Evolutionary conservation across 2,888 invertebrate species (phyloP).

Genomic region (Neocrepidodera transversa): DNA sequence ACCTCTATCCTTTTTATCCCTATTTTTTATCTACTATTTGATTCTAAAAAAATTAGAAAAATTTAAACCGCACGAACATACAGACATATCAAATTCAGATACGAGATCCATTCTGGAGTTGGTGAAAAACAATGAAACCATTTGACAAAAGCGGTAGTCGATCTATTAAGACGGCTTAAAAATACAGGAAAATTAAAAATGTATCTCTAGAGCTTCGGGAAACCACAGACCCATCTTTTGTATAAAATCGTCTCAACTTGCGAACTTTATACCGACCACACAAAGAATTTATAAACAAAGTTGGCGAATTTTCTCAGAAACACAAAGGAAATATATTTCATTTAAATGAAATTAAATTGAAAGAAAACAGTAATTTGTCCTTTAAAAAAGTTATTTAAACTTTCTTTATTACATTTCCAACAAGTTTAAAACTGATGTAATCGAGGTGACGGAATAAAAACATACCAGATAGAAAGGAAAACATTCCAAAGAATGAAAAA

Average conservation of each 20-base stretch:
- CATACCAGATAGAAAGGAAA: not conserved
- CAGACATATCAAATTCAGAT: no score
- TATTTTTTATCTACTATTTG: no score
- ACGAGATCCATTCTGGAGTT: no score
- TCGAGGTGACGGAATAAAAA: not conserved
- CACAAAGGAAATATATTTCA: not conserved
- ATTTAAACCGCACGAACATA: no score
- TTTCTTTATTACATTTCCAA: not conserved
- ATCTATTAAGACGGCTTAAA: no score
- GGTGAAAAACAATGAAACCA: no score
- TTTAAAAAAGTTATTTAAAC: not conserved
- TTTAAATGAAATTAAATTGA: not conserved
- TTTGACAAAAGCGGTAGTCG: no score
- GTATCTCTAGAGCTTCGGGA: no score
- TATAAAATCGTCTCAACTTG: not conserved
- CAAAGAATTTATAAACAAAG: not conserved
- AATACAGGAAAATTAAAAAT: no score
- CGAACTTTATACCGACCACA: not conserved
- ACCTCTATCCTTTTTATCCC: no score
- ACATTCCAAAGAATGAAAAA: not conserved
- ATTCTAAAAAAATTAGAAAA: no score
- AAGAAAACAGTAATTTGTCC: constrained; percentile 1
- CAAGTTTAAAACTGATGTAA: not conserved
- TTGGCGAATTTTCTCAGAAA: not conserved
- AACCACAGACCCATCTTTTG: no score